Evolutionary conservation across 2,113 vertebrate species (phyloP), one percentile per base, ranked within the genome.

Genomic region (Cinclus cinclus): DNA sequence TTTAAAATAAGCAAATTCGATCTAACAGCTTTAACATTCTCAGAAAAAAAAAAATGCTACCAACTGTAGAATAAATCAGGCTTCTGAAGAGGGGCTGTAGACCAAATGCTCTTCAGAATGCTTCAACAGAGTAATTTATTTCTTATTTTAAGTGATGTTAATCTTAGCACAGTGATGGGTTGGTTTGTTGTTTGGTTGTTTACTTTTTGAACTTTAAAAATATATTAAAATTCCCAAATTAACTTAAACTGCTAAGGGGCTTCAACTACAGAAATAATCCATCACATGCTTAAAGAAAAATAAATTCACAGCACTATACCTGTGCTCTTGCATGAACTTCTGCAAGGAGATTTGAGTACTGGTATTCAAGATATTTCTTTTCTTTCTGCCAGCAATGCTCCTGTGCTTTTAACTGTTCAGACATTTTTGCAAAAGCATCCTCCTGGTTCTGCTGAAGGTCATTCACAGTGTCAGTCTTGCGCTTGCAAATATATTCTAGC

Each of bases 351-450:
- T 94, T 96, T 6, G 96, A 96, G 91, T 98, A 98, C 15, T 97
- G 98, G 52, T 97, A 83, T 67, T 98, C 98, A 96, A 98, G 93
- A 58, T 97, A 96, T 28, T 93, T 96, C 87, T 98, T 98, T 84
- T 98, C 97, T 69, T 97, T 97, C 62, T 97, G 97, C 98, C 98
- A 99, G 53, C 89, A 98, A 90, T 97, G 97, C 95, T 99, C 98
- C 31, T 98, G 97, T 56, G 92, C 98, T 97, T 98, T 98, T 97
- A 98, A 94, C 58, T 98, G 97, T 58, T 98, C 97, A 60, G 98
- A 96, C 96, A 99, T 98, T 92, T 98, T 98, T 71, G 80, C 97
- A 89, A 98, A 97, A 79, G 97, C 97, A 27, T 98, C 79, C 92
- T 98, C 97, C 92, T 98, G 98, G 44, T 77, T 98, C 94, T 93